A percentile compares a stretch with the other conserved stretches of the same genome.
Evolutionary conservation across 2,113 vertebrate genomes (phyloP).

Genomic region (Chaetops frenatus): DNA sequence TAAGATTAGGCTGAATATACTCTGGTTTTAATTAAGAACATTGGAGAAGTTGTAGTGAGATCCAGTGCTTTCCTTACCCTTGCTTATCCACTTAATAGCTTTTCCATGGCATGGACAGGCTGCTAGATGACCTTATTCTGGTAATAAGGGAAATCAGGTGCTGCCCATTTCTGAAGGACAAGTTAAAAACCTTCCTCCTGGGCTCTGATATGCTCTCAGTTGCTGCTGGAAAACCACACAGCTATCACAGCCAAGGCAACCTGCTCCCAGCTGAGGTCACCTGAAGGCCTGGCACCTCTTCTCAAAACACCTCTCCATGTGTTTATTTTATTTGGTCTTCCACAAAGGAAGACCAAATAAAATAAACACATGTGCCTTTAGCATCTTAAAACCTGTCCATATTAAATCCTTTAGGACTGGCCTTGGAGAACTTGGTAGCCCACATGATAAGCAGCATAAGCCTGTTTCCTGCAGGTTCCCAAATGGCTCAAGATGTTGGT

Average conservation of each 20-base stretch:
- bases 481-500: not conserved
- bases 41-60: not conserved
- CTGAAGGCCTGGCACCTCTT: not conserved
- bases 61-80: not conserved
- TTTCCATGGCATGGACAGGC: not conserved
- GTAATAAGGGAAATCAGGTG: not conserved
- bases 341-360: not conserved
- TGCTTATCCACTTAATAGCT: not conserved
- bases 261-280: not conserved
- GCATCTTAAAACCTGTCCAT: not conserved
- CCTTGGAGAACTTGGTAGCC: not conserved
- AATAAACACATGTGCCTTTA: not conserved
- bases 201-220: not conserved
- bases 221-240: not conserved
- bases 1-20: not conserved
- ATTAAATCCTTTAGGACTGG: not conserved
- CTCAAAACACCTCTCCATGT: too few relatives aligned
- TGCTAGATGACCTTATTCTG: not conserved
- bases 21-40: not conserved
- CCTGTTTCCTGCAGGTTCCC: not conserved
- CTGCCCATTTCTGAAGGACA: not conserved
- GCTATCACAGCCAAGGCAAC: not conserved
- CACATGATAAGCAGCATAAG: not conserved
- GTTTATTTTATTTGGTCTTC: too few relatives aligned
- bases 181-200: not conserved